Conservation (phyloP, 2,888 invertebrate species). For the Fragum sueziense region DNA sequence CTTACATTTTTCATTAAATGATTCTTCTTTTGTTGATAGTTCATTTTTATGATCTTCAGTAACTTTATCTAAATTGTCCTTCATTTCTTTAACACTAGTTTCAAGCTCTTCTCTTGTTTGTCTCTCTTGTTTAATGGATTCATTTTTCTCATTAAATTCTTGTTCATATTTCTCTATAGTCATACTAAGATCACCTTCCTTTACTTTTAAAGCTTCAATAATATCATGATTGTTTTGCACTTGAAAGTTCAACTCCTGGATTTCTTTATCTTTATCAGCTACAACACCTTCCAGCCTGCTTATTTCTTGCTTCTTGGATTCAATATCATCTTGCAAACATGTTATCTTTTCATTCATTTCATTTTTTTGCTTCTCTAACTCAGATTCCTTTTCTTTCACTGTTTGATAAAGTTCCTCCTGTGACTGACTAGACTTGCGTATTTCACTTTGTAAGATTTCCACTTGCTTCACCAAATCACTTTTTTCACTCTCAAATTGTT, state of each 20-base stretch:
- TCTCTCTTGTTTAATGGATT: conserved; percentile 23
- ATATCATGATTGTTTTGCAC: conserved; percentile 7
- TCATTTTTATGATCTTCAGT: conserved; percentile 39
- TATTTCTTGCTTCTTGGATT: conserved; percentile 28
- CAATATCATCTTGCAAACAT: conserved; percentile 29
- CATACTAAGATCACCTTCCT: conserved; percentile 13
- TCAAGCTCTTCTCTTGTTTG: conserved; percentile 1
- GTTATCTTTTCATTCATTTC: conserved; percentile 1
- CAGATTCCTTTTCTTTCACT: conserved; percentile 2
- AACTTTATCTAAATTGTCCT: conserved; percentile 63
- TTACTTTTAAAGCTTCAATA: conserved; percentile 20
- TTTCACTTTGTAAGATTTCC: conserved; percentile 59
- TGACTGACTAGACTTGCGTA: conserved; percentile 25
- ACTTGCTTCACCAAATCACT: conserved; percentile 62
- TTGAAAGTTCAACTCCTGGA: conserved; percentile 15
- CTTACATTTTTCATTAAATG: conserved; percentile 22
- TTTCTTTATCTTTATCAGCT: conserved; percentile 34
- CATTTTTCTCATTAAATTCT: conserved; percentile 16
- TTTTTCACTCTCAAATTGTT: conserved; percentile 64
- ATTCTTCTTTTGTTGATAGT: conserved; percentile 40
- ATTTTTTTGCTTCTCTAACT: conserved; percentile 33
- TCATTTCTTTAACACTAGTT: conserved; percentile 59
- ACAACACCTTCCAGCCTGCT: conserved; percentile 24
- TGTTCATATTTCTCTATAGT: conserved; percentile 25
- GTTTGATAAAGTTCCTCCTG: conserved; percentile 44